A percentile compares a stretch with the other conserved stretches of the same genome.
Evolutionary conservation across 2,888 invertebrate genomes (phyloP).

Genomic region (Ametastegia equiseti): DNA sequence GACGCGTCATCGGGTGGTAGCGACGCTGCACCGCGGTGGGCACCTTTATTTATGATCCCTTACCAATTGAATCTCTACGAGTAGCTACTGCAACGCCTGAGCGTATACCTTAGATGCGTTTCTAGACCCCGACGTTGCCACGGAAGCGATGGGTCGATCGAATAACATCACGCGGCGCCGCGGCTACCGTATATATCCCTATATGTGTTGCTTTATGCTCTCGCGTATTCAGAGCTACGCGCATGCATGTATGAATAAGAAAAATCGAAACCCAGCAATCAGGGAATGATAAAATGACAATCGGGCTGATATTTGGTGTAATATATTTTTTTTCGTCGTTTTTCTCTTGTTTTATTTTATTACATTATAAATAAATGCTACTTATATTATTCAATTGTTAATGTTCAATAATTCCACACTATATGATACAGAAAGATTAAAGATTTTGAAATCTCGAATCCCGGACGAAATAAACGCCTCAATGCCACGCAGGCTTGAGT

Average conservation of each 20-base stretch:
- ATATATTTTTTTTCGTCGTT: no score
- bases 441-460: no score
- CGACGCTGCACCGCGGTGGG: no score
- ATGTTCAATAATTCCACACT: constrained; percentile 27
- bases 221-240: constrained; percentile 1
- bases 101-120: constrained; percentile 16
- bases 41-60: constrained; percentile 10
- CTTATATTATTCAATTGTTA: constrained; percentile 27
- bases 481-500: constrained; percentile 83
- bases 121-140: constrained; percentile 59
- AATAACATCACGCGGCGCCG: constrained; percentile 41
- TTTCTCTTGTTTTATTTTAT: not conserved
- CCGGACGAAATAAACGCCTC: no score
- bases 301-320: no score
- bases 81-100: not conserved
- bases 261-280: no score
- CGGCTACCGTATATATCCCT: not conserved
- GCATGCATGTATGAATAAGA: not conserved
- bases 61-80: not conserved
- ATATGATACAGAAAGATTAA: constrained; percentile 47
- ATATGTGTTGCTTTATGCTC: no score
- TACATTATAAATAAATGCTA: not conserved
- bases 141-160: constrained; percentile 62
- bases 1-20: no score
- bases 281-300: no score